Evolutionary conservation across 2,113 vertebrate genomes (phyloP), one percentile per base, ranked within the genome.

Genomic region (Catharus fuscescens): DNA sequence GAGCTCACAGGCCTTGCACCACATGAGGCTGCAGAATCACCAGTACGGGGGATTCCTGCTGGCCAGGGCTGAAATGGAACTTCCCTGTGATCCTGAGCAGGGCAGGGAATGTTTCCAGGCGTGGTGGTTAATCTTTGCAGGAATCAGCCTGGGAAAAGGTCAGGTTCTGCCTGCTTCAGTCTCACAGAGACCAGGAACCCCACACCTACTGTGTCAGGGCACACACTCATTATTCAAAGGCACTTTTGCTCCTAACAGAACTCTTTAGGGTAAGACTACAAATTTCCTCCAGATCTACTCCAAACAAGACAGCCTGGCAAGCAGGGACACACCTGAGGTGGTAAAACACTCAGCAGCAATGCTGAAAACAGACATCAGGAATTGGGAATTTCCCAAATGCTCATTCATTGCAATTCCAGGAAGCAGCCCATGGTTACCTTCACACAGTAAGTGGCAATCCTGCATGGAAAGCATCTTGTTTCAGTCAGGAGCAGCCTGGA

Each of bases 21-120:
- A 2, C 0, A 1, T 21, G 72, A 64, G 71, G 2, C 0, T 31
- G 28, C 45, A 44, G 47, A 17, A 32, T 71, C 47, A 73, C 18
- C 61, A 17, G 21, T 2, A 6, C 5, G 53, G 56, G 23, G 42
- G 25, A 50, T 48, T 84, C 3, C 7, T 50, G 73, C 29, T 59
- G 32, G 56, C 29, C 56, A 66, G 67, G 32, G 44, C 57, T 78
- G 23, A 86, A 60, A 87, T 6, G 20, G 9, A 78, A 62, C 26
- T 5, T 18, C 29, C 9, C 32, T 14, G 5, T 17, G n/a, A 57
- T 32, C 69, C 56, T 65, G 59, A n/a, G 28, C 3, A 4, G 42
- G 56, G 26, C 10, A 74, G 56, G 31, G 42, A 88, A 45, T 14
- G 21, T 53, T 74, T 71, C 45, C 60, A 83, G 64, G 9, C 3